Evolutionary conservation across 2,888 invertebrate species (phyloP), one percentile per base, ranked within the genome.

Genomic region (Fragum fragum): DNA sequence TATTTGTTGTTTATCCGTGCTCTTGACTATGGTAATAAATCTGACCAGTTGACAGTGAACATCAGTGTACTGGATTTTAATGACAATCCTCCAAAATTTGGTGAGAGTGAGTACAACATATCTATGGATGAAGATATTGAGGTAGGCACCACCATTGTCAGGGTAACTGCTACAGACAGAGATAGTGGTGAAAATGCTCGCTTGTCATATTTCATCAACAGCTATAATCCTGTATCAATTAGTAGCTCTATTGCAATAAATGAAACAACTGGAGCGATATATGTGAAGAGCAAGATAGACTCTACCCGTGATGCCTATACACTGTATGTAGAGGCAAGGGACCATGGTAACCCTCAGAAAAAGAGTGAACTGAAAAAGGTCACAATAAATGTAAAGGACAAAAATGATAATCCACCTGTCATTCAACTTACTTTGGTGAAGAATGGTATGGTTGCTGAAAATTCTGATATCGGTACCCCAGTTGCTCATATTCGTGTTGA

Each of bases 401-500:
- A 98, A 0, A 95, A 97, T 85, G 98, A 99, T 95, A 98, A 99
- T 94, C 97, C 97, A 0, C 97, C 98, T 77, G 96, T 97, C 1
- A 96, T 97, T 0, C 97, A 97, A 87, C 97, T 97, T 18, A 97
- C 97, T 94, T 95, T 98, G 74, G 53, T 85, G 14, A 74, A 73
- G 18, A 96, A 96, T 2, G 94, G 94, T 42, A 83, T 89, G 21
- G 92, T 94, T 2, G 63, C 77, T 3, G 95, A 95, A 85, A 91
- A 98, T 94, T 98, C 98, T 0, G 96, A 96, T 70, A 97, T 97
- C 92, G 98, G 98, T 36, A 97, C 98, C 29, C 97, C 98, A 23
- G 98, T 99, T 0, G 99, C 99, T 0, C 98, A 98, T 5, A 97
- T 99, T 14, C 97, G 97, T 0, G 98, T 99, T 5, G 81, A 76